Base-by-base conservation (phyloP, 2,888 invertebrate genomes). In the Steinernema scapterisci region DNA sequence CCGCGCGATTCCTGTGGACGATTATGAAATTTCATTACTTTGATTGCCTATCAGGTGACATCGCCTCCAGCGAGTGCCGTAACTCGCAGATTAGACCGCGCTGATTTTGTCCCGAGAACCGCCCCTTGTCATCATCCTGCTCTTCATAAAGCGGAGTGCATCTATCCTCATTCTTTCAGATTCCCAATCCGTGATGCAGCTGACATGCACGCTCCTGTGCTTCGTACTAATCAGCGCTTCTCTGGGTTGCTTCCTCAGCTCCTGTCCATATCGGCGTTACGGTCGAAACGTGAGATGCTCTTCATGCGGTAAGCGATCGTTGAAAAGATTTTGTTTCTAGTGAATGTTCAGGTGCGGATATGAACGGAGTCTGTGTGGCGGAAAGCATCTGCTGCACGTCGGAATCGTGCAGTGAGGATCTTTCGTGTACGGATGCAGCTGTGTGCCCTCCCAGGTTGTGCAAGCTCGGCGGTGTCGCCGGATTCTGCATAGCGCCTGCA, bases 221-320 rank as follows among this genome's bases (percentile, higher is more conserved):
- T 31, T 63, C 38, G 25, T 38, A 11, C 16, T 63, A 31, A 63
- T 63, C 19, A 31, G 63, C 25, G 63, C 7, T 11, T n/a, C 63
- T 16, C 16, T 63, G 27, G 78, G 81, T 44, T 85, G 85, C 70
- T 85, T 84, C 76, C 81, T 85, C 70, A 85, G 83, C 76, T 83
- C 84, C 19, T 85, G 85, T 52, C 85, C 85, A n/a, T 85, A 85
- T 74, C 76, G 84, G 25, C 75, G 85, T 73, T 83, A 83, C 72
- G 83, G 83, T 7, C 70, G 85, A 76, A 82, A 78, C 51, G 76
- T 78, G 7, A 73, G 77, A 25, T 83, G 83, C 38, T 73, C 81
- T n/a, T 77, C 71, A 19, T 84, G 84, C 73, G 78, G 79, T 76
- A 52, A 75, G 74, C 7, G 9, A 44, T 74, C 13, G n/a, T 13